Evolutionary conservation across 2,113 vertebrate species (phyloP).

Genomic region (Grammomys surdaster): DNA sequence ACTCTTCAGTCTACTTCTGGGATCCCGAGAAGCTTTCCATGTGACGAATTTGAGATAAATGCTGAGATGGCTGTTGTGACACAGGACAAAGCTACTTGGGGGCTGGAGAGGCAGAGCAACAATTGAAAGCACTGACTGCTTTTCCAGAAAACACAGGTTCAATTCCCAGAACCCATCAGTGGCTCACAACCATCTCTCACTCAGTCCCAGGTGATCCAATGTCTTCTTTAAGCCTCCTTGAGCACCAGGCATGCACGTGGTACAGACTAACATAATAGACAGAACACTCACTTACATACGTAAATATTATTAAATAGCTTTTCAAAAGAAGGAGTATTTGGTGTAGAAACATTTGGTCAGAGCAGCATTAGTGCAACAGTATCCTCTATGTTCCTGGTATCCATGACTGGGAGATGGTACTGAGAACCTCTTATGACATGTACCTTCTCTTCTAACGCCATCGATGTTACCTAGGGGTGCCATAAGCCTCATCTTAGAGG

Average conservation of each 20-base stretch:
- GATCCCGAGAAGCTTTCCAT: not conserved
- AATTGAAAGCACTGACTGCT: not conserved
- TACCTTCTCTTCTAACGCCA: not conserved
- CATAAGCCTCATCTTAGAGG: too few species aligned
- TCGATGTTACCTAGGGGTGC: fast-evolving
- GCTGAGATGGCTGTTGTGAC: not conserved
- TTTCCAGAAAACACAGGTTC: not conserved
- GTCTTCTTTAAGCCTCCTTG: not conserved
- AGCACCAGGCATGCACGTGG: not conserved
- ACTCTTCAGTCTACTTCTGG: not conserved
- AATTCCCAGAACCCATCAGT: not conserved
- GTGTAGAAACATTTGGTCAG: not conserved
- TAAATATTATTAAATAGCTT: not conserved
- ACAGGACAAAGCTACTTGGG: not conserved
- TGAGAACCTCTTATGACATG: too few species aligned
- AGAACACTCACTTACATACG: not conserved
- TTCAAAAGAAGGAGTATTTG: not conserved
- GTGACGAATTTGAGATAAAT: not conserved
- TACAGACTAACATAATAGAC: not conserved
- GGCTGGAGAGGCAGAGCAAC: not conserved
- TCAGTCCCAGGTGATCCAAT: not conserved
- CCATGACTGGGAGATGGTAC: not conserved
- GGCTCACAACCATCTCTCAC: not conserved
- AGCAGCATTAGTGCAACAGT: not conserved
- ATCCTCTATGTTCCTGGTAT: not conserved